These are phyloP conservation scores for Ormyrus rosae DNA, from an alignment of 2,888 invertebrate genomes.

Conservation along the genomic window DNA sequence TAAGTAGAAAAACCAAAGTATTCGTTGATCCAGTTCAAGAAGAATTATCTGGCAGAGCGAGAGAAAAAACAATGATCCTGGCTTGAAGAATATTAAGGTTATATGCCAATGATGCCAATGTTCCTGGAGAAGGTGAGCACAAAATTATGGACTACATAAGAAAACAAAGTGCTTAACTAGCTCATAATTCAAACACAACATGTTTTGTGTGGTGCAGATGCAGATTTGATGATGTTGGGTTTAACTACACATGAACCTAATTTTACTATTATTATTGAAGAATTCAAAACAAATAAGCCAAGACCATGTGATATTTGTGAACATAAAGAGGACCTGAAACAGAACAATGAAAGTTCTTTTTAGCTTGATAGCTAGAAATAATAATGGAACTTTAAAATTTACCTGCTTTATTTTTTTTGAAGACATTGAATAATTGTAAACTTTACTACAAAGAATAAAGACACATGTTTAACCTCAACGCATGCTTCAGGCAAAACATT, in stretches of 20 bases:
- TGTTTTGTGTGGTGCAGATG: constrained; percentile 98
- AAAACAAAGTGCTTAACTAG: constrained; percentile 94
- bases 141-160: constrained; percentile 99
- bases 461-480: too few relatives aligned
- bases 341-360: constrained; percentile 78
- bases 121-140: constrained; percentile 98
- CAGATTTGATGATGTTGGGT: constrained; percentile 98
- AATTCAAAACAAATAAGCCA: constrained; percentile 98
- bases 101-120: constrained; percentile 99
- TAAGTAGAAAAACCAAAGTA: too few relatives aligned
- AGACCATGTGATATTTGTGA: constrained; percentile 97
- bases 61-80: constrained; percentile 93
- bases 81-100: constrained; percentile 95
- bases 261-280: constrained; percentile 98
- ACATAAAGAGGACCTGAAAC: constrained; percentile 85
- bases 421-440: too few relatives aligned
- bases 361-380: too few relatives aligned
- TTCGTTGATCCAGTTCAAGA: too few relatives aligned
- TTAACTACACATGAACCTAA: constrained; percentile 99
- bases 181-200: constrained; percentile 99
- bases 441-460: too few relatives aligned
- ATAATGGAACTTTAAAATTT: too few relatives aligned
- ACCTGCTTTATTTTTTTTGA: too few relatives aligned
- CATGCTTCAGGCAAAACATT: too few relatives aligned
- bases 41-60: too few relatives aligned